Base-by-base conservation (phyloP, 2,797 vertebrate genomes). In the Poecilia picta region DNA sequence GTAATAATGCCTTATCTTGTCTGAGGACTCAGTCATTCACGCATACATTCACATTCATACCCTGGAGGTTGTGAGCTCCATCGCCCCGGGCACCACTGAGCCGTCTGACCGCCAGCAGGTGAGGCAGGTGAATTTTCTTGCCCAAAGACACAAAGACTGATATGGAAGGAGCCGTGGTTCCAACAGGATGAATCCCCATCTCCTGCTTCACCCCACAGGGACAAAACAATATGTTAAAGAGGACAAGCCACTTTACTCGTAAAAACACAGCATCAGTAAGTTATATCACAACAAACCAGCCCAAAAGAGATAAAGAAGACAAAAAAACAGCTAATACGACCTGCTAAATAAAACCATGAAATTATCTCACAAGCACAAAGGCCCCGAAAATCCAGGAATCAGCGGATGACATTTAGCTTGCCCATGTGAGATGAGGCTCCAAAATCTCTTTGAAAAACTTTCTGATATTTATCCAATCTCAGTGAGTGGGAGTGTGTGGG, bases 401-500 rank as follows among this genome's bases (percentile, higher is more conserved):
- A 76, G 73, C 18, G 10, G 46, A 80, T 43, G 57, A 77, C 71
- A 55, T 89, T 87, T 81, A 77, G 72, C 25, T 70, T 57, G 57
- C 53, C 81, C 53, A 73, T n/a, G 68, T 31, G 31, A 71, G 62
- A 77, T 45, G 59, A 85, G 25, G 25, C 25, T 71, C 36, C 47
- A 70, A 79, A 82, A 64, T 23, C 41, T 77, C 72, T 77, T 76
- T 73, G 68, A 75, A 87, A 74, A 84, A 81, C 72, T 53, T 77
- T 80, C 13, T 64, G 72, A 73, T 88, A 85, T 85, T 83, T 80
- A 82, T 71, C 75, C 55, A 81, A 72, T 85, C 73, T 84, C 72
- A 75, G 66, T 73, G 79, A 85, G 88, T 43, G 25, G 53, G 74
- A 81, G 74, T 80, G 74, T 84, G 89, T 90, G 82, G 88, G 88